Evolutionary conservation across 2,797 vertebrate genomes (phyloP).

Genomic region (Cephalopachus bancanus): DNA sequence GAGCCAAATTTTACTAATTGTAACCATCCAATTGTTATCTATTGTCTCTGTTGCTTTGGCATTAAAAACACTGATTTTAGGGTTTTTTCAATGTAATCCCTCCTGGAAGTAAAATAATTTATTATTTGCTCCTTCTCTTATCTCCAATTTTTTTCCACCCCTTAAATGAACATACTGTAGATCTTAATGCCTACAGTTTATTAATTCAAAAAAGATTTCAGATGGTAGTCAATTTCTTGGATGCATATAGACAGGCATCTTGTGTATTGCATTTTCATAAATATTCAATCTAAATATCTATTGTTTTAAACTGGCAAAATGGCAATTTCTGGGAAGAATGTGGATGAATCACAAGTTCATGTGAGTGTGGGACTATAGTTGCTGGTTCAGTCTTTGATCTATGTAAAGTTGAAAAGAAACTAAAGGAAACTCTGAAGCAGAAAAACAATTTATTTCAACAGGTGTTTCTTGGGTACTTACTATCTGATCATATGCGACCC

Average conservation of each 20-base stretch:
- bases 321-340: background rate
- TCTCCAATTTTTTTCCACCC: background rate
- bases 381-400: background rate
- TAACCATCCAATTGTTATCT: background rate
- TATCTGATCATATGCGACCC: background rate
- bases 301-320: constrained; percentile 12
- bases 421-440: background rate
- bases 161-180: background rate
- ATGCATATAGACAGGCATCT: background rate
- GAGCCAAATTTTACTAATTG: constrained; percentile 33
- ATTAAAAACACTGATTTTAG: constrained; percentile 42
- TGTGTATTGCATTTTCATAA: constrained; percentile 30
- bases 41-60: constrained; percentile 19
- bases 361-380: background rate
- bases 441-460: background rate
- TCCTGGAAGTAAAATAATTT: constrained; percentile 41
- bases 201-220: background rate
- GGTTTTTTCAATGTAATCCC: constrained; percentile 52
- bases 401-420: constrained; percentile 8
- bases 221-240: constrained; percentile 36
- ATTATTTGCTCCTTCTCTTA: background rate
- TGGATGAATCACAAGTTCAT: background rate
- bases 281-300: constrained; percentile 35
- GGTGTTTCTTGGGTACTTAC: background rate
- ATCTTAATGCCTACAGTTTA: background rate